These are phyloP conservation scores for Cephus pygmeus DNA, from an alignment of 2,888 invertebrate genomes.

Conservation along the genomic window DNA sequence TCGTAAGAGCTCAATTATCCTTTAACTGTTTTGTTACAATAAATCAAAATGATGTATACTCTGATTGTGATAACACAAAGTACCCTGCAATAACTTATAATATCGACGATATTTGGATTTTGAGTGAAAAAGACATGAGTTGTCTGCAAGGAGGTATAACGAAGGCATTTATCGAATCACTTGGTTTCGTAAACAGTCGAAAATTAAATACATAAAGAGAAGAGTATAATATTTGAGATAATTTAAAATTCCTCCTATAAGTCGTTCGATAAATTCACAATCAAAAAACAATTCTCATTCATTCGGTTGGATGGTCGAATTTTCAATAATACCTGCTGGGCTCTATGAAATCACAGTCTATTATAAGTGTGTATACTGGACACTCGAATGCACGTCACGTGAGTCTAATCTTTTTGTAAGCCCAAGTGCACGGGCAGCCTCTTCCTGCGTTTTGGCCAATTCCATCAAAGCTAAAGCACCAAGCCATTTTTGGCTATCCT, in stretches of 20 bases:
- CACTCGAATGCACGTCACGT: slow-evolving; percentile 34
- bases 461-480: slow-evolving; percentile 74
- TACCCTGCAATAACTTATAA: neutral
- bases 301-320: neutral
- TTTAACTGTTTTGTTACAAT: neutral
- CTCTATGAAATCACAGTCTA: slow-evolving; percentile 55
- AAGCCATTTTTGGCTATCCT: slow-evolving; percentile 69
- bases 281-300: neutral
- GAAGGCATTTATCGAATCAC: neutral
- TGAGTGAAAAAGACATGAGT: neutral
- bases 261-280: neutral
- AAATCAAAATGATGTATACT: neutral
- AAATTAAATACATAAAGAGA: neutral
- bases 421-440: slow-evolving; percentile 43
- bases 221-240: neutral
- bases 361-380: slow-evolving; percentile 54
- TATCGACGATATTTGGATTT: neutral
- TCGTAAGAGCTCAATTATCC: neutral
- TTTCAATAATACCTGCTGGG: neutral
- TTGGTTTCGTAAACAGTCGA: neutral
- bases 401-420: slow-evolving; percentile 40
- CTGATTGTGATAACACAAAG: neutral
- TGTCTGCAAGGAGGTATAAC: neutral
- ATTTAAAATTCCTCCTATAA: neutral
- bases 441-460: slow-evolving; percentile 66